These are phyloP conservation scores for Coleophora deauratella DNA, from an alignment of 2,888 invertebrate genomes.

Conservation along the genomic window DNA sequence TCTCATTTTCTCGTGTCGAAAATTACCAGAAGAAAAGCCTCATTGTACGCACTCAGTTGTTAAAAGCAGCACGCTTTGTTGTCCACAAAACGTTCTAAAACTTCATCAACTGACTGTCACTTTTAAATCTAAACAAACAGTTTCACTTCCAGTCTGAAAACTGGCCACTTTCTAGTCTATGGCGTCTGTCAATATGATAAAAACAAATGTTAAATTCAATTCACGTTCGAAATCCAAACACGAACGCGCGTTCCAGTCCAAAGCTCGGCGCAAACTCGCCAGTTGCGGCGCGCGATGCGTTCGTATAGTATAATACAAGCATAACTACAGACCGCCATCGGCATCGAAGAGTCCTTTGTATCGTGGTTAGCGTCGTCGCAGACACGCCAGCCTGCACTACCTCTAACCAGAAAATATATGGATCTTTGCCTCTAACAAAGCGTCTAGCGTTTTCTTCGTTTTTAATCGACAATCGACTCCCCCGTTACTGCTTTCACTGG, in stretches of 20 bases:
- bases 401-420: conserved; percentile 49
- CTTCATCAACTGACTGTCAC: conserved; percentile 13
- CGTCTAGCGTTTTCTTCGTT: conserved; percentile 4
- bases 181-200: background rate
- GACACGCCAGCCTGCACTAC: conserved; percentile 65
- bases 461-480: background rate
- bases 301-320: conserved; percentile 32
- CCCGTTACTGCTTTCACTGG: background rate
- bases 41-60: conserved; percentile 51
- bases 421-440: conserved; percentile 18
- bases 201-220: conserved; percentile 16
- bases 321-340: conserved; percentile 36
- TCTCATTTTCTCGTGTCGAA: conserved; percentile 63
- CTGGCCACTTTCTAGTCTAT: conserved; percentile 1
- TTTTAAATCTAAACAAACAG: conserved; percentile 11
- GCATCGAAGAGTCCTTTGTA: conserved; percentile 52
- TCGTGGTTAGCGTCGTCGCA: conserved; percentile 37
- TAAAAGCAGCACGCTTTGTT: conserved; percentile 33
- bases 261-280: conserved; percentile 64
- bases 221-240: conserved; percentile 40
- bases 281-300: conserved; percentile 34
- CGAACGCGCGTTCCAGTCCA: conserved; percentile 64
- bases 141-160: background rate
- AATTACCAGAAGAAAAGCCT: conserved; percentile 51
- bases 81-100: conserved; percentile 28